phyloP scores from a whole-genome alignment of 92 coral and sea anemone genomes.

The Zoanthus sansibaricus region DNA sequence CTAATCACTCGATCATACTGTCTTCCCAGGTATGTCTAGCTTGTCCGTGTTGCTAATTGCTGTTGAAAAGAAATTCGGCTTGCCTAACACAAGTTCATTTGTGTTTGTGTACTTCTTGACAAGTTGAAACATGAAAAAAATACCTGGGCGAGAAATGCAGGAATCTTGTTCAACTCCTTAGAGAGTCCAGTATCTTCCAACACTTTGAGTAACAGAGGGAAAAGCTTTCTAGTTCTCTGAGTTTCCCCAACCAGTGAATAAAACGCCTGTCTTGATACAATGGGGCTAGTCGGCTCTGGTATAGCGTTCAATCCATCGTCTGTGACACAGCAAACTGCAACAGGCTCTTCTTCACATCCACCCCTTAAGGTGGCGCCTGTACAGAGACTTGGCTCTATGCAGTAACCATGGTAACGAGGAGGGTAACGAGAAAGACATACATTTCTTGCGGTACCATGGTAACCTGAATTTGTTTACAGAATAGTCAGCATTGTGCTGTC shows the following conservation, averaged over 20 bases:
- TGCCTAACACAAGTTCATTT: not conserved
- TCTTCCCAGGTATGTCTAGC: too few relatives aligned
- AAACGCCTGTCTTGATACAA: slow-evolving; percentile 39
- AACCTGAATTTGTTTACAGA: not conserved
- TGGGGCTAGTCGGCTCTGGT: slow-evolving; percentile 20
- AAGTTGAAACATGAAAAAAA: not conserved
- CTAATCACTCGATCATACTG: too few relatives aligned
- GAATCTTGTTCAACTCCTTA: slow-evolving; percentile 37
- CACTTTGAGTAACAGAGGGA: slow-evolving; percentile 63
- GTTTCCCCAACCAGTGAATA: slow-evolving; percentile 63
- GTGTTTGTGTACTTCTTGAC: not conserved
- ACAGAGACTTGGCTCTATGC: slow-evolving; percentile 52
- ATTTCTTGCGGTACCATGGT: not conserved
- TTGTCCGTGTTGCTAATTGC: too few relatives aligned
- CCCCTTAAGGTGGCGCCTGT: slow-evolving; percentile 74
- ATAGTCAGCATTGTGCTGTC: too few relatives aligned
- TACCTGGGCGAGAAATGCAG: slow-evolving; percentile 77
- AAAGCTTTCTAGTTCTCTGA: slow-evolving; percentile 59
- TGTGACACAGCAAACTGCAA: slow-evolving; percentile 61
- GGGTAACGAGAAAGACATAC: slow-evolving; percentile 49
- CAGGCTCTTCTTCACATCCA: slow-evolving; percentile 41
- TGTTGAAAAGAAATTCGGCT: too few relatives aligned
- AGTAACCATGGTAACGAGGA: slow-evolving; percentile 54
- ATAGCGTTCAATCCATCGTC: slow-evolving; percentile 42
- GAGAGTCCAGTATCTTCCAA: slow-evolving; percentile 61